Conservation (phyloP, 2,888 invertebrate genomes). For the Uloborus plumipes region DNA sequence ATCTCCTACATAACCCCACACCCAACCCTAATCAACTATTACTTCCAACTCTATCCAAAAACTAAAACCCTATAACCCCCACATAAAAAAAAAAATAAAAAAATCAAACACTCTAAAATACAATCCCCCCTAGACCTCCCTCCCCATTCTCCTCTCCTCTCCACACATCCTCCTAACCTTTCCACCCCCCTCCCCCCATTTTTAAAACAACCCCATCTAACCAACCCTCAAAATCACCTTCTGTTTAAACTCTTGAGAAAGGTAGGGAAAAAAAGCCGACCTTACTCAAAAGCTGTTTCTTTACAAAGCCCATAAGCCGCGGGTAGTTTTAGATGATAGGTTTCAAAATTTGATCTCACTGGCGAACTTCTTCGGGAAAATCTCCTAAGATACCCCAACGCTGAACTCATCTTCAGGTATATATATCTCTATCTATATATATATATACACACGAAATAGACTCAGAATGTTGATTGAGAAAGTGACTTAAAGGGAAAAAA, state of each 20-base stretch:
- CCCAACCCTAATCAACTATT: no score
- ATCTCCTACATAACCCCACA: no score
- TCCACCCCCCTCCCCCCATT: no score
- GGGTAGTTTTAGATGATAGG: constrained; percentile 59
- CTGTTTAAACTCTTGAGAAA: constrained; percentile 23
- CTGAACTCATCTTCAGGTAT: constrained; percentile 27
- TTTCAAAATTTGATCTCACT: constrained; percentile 50
- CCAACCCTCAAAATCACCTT: no score
- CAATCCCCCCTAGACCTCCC: no score
- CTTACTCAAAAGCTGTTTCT: constrained; percentile 39
- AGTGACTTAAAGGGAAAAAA: constrained; percentile 33
- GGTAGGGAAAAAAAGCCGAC: constrained; percentile 27
- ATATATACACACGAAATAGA: constrained; percentile 17
- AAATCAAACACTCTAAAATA: no score
- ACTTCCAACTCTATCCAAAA: no score
- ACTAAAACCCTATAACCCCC: no score
- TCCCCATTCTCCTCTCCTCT: no score
- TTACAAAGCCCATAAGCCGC: constrained; percentile 58
- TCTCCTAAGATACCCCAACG: constrained; percentile 12
- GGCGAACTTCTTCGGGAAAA: constrained; percentile 27
- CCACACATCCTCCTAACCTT: no score
- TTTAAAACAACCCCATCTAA: no score
- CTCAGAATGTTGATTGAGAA: constrained; percentile 44
- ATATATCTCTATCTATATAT: constrained; percentile 22
- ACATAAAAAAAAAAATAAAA: no score